Percentiles rank a stretch among this genome's conserved stretches.
Conservation (phyloP, 2,888 invertebrate genomes). For the Marasmarcha lunaedactyla region DNA sequence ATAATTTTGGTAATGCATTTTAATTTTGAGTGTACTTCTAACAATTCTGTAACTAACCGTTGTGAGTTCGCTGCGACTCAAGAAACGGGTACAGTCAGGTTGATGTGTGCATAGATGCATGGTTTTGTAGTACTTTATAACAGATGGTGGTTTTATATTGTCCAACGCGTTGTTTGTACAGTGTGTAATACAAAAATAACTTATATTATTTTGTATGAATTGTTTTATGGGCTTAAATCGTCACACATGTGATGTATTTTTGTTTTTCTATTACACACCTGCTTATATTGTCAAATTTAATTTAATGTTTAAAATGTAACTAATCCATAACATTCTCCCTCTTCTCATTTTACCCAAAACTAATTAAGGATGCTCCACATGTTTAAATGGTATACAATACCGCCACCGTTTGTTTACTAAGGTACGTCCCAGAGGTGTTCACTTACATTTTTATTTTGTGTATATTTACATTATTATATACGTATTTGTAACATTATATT, state of each 20-base stretch:
- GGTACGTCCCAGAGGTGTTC: constrained; percentile 63
- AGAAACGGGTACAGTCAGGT: constrained; percentile 28
- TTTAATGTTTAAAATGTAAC: constrained; percentile 52
- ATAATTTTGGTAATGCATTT: constrained; percentile 34
- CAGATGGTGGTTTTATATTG: constrained; percentile 42
- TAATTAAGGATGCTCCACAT: constrained; percentile 67
- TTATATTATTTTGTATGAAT: constrained; percentile 9
- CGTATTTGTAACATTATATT: constrained; percentile 27
- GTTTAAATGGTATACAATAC: constrained; percentile 63
- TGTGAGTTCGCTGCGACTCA: constrained; percentile 19
- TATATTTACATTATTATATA: constrained; percentile 45
- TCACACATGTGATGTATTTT: too few relatives aligned
- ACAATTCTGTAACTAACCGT: constrained; percentile 41
- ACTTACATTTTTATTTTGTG: constrained; percentile 53
- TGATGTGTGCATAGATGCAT: constrained; percentile 52
- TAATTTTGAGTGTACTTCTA: constrained; percentile 25
- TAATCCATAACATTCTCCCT: constrained; percentile 71
- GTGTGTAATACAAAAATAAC: constrained; percentile 40
- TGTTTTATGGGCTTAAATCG: too few relatives aligned
- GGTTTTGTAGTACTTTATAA: constrained; percentile 50
- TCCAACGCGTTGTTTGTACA: constrained; percentile 23
- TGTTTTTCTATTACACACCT: constrained; percentile 37
- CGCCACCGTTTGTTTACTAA: constrained; percentile 63
- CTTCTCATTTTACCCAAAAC: constrained; percentile 65
- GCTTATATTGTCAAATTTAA: constrained; percentile 29